Conservation (phyloP, 2,888 invertebrate species). For the Cosmorhoe ocellata region DNA sequence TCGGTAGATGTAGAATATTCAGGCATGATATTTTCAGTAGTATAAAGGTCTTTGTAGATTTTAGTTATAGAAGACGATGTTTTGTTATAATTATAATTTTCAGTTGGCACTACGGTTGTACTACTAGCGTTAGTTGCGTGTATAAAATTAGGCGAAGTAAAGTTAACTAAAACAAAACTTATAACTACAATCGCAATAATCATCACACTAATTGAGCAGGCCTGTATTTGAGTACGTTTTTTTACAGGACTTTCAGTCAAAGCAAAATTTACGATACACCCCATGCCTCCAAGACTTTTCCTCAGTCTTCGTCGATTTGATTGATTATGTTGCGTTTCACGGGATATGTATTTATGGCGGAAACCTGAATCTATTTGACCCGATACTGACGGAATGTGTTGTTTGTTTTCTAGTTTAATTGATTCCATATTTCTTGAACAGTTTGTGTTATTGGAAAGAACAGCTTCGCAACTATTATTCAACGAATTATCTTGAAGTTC, state of each 20-base stretch:
- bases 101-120: conserved; percentile 76
- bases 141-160: conserved; percentile 71
- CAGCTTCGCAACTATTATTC: conserved; percentile 42
- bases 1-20: conserved; percentile 48
- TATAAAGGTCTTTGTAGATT: conserved; percentile 46
- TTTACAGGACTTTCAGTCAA: conserved; percentile 71
- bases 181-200: conserved; percentile 76
- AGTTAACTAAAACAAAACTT: conserved; percentile 78
- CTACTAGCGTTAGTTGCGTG: conserved; percentile 58
- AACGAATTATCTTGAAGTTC: conserved; percentile 41
- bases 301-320: conserved; percentile 63
- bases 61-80: conserved; percentile 58
- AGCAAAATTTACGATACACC: conserved; percentile 73
- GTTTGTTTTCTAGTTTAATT: conserved; percentile 44
- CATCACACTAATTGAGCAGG: conserved; percentile 80
- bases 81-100: conserved; percentile 53
- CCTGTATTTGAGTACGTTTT: conserved; percentile 77
- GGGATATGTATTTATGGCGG: conserved; percentile 67
- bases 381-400: conserved; percentile 72
- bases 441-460: conserved; percentile 41
- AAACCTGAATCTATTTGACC: conserved; percentile 66
- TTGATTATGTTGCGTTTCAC: conserved; percentile 57
- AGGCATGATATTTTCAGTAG: conserved; percentile 36
- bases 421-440: conserved; percentile 38
- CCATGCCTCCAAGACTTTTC: conserved; percentile 73